Evolutionary conservation across 2,797 vertebrate genomes (phyloP), one percentile per base, ranked within the genome.

Genomic region (Pitangus sulphuratus): DNA sequence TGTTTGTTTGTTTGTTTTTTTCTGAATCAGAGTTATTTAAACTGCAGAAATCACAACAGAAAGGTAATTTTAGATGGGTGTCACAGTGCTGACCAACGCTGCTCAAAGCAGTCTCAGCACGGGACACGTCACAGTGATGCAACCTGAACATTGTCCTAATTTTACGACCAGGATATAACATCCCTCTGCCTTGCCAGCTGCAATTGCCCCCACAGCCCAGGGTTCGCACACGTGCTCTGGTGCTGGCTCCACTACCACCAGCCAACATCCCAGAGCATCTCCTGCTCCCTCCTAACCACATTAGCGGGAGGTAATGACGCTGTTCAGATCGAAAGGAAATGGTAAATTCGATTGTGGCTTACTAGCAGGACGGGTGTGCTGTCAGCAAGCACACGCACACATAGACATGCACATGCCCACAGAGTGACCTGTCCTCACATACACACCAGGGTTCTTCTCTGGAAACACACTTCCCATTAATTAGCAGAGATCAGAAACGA

Each of bases 281-380:
- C 78, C 82, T 95, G 76, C 87, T 96, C 65, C 65, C 58, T 95
- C 76, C 62, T 95, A 94, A 96, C 83, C 60, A 11, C 58, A 76
- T 96, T 96, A 97, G 66, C 7, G 0, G 56, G 77, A 95, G 54
- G 33, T 84, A 95, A 96, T 92, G 91, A 86, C 35, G 74, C 30
- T 31, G 83, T 47, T 95, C 16, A 58, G 87, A 70, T 74, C 0
- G 53, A 90, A 92, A 96, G 87, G 91, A 95, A 97, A 62, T 13
- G 6, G 95, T 58, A 93, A 86, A 96, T 96, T 96, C 1, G 6
- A 86, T 94, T 95, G 77, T 77, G 90, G 54, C 66, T 87, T 91
- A 25, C 88, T 64, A 77, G 78, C 47, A 84, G 92, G 88, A 12
- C 3, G 24, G 74, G 81, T 2, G 9, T 60, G 78, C 84, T 94